Percentiles rank a stretch among this genome's conserved stretches.
phyloP scores from a whole-genome alignment of 2,888 invertebrate genomes.

The Anarsia innoxiella region DNA sequence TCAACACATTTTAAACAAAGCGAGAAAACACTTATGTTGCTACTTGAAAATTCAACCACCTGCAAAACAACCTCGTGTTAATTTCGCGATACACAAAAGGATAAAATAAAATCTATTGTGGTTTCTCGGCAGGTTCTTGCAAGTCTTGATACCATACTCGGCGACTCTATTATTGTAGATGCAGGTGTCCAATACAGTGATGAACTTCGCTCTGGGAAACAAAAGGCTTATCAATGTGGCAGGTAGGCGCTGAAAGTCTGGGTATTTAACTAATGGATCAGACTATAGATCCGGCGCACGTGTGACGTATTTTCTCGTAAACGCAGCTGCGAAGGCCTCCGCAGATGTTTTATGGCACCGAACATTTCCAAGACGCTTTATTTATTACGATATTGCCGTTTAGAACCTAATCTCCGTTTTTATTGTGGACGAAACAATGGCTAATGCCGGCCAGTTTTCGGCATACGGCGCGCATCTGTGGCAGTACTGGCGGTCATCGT shows the following conservation, averaged over 20 bases:
- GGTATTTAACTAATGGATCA: too few species aligned
- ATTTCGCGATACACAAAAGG: too few species aligned
- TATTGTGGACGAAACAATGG: conserved; percentile 68
- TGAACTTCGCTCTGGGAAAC: conserved; percentile 23
- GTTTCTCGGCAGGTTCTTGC: too few species aligned
- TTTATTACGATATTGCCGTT: conserved; percentile 72
- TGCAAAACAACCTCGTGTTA: too few species aligned
- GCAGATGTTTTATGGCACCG: conserved; percentile 72
- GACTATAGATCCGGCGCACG: conserved; percentile 56
- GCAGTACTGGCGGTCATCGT: conserved; percentile 43
- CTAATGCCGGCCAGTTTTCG: conserved; percentile 55
- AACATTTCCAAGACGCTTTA: conserved; percentile 70
- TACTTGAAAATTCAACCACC: too few species aligned
- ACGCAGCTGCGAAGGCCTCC: conserved; percentile 65
- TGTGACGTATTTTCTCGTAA: conserved; percentile 68
- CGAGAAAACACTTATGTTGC: too few species aligned
- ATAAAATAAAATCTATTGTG: too few species aligned
- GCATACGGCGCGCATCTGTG: conserved; percentile 65
- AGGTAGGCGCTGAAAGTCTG: conserved; percentile 44
- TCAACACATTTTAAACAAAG: too few species aligned
- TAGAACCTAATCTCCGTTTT: conserved; percentile 70
- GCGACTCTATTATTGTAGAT: conserved; percentile 28
- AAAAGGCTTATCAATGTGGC: conserved; percentile 21
- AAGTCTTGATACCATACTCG: conserved; percentile 14
- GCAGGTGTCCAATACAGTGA: conserved; percentile 41